A percentile compares a stretch with the other conserved stretches of the same genome.
These are phyloP conservation scores for Nyctereutes procyonoides DNA, from an alignment of 2,113 vertebrate genomes.

Conservation along the genomic window DNA sequence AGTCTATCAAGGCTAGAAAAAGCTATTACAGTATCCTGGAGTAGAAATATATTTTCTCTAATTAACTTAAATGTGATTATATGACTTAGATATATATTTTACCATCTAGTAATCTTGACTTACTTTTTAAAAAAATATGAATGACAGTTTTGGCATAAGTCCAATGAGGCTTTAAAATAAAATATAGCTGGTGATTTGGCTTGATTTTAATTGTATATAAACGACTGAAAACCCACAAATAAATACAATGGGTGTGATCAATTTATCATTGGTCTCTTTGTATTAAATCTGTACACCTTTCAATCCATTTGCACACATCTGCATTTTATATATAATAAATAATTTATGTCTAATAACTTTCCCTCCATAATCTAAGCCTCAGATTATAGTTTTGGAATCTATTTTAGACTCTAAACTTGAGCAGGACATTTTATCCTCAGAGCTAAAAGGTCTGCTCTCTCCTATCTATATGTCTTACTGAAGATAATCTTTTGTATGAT, in stretches of 20 bases:
- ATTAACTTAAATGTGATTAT: neutral
- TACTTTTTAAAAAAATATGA: neutral
- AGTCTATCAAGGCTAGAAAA: neutral
- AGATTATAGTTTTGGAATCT: neutral
- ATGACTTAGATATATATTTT: neutral
- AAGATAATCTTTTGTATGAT: neutral
- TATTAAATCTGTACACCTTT: neutral
- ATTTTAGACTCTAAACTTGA: neutral
- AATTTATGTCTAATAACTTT: neutral
- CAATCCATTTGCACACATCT: neutral
- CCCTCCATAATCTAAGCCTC: neutral
- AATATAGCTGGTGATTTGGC: neutral
- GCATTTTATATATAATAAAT: neutral
- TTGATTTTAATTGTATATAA: constrained; percentile 33
- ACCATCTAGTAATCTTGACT: neutral
- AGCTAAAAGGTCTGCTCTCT: neutral
- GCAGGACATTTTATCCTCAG: neutral
- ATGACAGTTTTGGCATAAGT: neutral
- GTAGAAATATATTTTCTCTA: neutral
- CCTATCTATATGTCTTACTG: neutral
- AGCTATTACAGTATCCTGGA: neutral
- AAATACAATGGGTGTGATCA: constrained; percentile 35
- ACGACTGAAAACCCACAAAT: neutral
- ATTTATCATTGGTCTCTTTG: neutral
- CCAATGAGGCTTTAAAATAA: constrained; percentile 31